phyloP scores from a whole-genome alignment of 1,140 invertebrate species.

The Cyclargus thomasi region DNA sequence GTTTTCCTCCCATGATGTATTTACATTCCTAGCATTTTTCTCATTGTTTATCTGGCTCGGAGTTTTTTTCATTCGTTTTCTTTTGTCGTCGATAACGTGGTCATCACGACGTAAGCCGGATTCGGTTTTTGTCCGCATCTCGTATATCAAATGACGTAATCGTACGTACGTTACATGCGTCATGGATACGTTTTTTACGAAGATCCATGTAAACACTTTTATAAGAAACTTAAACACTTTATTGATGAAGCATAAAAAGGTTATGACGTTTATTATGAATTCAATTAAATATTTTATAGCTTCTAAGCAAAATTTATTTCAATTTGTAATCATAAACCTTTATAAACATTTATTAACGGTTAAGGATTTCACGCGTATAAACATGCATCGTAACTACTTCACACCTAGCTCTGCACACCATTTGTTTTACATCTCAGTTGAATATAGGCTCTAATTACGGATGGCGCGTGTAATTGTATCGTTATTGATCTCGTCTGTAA shows the following conservation, averaged over 20 bases:
- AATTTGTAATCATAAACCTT: background rate
- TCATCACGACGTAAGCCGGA: constrained; percentile 57
- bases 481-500: constrained; percentile 23
- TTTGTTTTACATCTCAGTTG: background rate
- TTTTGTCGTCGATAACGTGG: constrained; percentile 40
- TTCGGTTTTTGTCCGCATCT: constrained; percentile 50
- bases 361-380: background rate
- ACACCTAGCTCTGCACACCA: no score
- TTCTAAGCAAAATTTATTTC: background rate
- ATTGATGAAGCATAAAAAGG: constrained; percentile 13
- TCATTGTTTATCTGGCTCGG: background rate
- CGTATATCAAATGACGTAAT: constrained; percentile 53
- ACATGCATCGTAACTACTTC: no score
- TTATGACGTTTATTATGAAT: background rate
- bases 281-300: background rate
- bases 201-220: constrained; percentile 37
- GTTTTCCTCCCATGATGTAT: constrained; percentile 24
- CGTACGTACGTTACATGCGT: constrained; percentile 41
- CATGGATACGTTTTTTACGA: constrained; percentile 38
- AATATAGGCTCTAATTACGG: background rate
- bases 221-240: constrained; percentile 35
- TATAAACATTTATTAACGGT: background rate
- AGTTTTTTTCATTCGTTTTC: constrained; percentile 31
- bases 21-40: constrained; percentile 30
- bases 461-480: constrained; percentile 16